Evolutionary conservation across 2,888 invertebrate species (phyloP).

Genomic region (Cryptocephalus moraei): DNA sequence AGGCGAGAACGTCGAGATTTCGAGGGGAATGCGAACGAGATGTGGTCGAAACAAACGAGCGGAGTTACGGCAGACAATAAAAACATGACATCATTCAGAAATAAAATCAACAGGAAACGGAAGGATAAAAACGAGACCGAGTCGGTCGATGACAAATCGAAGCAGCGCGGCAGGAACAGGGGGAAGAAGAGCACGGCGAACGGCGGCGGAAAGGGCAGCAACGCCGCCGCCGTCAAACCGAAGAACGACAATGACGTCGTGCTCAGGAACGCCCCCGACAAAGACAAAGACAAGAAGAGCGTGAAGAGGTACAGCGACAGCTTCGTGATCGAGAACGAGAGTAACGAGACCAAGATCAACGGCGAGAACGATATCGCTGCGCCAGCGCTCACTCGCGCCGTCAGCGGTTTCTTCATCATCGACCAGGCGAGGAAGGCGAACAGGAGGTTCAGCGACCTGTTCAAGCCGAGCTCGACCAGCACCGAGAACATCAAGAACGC

Average conservation of each 20-base stretch:
- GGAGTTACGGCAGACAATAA: constrained; percentile 19
- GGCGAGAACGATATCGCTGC: constrained; percentile 14
- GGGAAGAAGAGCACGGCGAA: constrained; percentile 17
- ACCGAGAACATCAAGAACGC: constrained; percentile 26
- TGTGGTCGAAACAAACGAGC: constrained; percentile 38
- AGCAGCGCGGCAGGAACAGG: constrained; percentile 14
- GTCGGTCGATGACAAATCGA: constrained; percentile 2
- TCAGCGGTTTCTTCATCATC: constrained; percentile 28
- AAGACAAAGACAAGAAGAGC: constrained; percentile 11
- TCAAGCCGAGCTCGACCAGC: constrained; percentile 22
- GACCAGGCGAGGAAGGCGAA: constrained; percentile 21
- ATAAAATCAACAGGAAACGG: constrained; percentile 37
- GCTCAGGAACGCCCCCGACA: constrained; percentile 18
- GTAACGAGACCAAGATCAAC: constrained; percentile 13
- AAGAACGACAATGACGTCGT: constrained; percentile 17
- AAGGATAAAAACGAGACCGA: constrained; percentile 24
- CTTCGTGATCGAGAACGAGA: constrained; percentile 28
- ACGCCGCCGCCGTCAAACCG: not conserved
- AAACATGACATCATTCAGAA: constrained; percentile 36
- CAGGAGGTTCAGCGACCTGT: constrained; percentile 34
- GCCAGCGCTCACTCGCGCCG: constrained; percentile 21
- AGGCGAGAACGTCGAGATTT: not conserved
- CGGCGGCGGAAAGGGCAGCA: constrained; percentile 5
- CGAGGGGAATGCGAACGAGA: constrained; percentile 19
- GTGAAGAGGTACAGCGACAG: constrained; percentile 35